Evolutionary conservation across 2,797 vertebrate genomes (phyloP).

Genomic region (Sebastes oblongus): DNA sequence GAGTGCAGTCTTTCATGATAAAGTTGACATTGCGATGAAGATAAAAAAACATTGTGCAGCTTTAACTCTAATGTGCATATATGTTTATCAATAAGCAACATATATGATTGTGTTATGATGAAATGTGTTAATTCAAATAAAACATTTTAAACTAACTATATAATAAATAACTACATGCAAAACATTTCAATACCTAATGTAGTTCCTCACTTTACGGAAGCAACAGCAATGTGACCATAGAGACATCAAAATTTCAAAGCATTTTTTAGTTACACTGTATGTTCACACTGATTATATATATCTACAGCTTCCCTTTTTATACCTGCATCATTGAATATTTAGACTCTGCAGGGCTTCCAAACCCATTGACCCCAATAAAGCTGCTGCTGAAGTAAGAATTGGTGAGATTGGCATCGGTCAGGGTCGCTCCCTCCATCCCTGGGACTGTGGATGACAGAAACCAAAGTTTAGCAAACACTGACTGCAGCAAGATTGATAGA

Average conservation of each 20-base stretch:
- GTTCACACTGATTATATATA: neutral
- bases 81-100: neutral
- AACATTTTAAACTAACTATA: neutral
- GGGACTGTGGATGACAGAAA: slow-evolving; percentile 85
- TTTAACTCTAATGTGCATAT: neutral
- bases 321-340: slow-evolving; percentile 99
- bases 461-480: neutral
- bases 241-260: neutral
- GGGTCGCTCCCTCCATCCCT: slow-evolving; percentile 90
- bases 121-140: neutral
- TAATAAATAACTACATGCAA: neutral
- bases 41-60: too few relatives aligned
- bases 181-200: neutral
- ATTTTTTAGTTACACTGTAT: neutral
- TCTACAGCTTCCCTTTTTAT: slow-evolving; percentile 26
- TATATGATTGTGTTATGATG: neutral
- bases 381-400: slow-evolving; percentile 99
- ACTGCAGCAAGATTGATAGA: neutral
- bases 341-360: slow-evolving; percentile 95
- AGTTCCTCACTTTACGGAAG: neutral
- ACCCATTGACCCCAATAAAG: slow-evolving; percentile 99
- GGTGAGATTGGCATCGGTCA: slow-evolving; percentile 93
- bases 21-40: too few relatives aligned
- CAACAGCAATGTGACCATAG: neutral
- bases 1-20: too few relatives aligned